Evolutionary conservation across 2,797 vertebrate genomes (phyloP), one percentile per base, ranked within the genome.

Genomic region (Zalophus californianus): DNA sequence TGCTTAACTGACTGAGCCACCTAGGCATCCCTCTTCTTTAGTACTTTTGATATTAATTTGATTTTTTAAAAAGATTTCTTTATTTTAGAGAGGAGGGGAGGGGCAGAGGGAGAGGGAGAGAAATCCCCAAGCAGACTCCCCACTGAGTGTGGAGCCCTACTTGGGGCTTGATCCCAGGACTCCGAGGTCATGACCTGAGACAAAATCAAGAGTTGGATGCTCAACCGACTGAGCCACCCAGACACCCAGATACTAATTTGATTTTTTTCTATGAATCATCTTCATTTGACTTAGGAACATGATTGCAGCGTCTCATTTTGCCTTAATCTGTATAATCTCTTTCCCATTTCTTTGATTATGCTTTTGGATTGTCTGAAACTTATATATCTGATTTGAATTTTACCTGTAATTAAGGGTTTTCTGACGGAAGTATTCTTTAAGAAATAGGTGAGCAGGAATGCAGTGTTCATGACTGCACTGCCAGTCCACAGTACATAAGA

Each of bases 331-430:
- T 89, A 80, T 35, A 64, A 25, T 54, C 21, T 29, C 25, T 94
- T 85, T 72, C 15, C 35, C 18, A 5, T 72, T 84, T 92, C 32
- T 72, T 92, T 62, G 35, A 13, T 54, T 84, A 62, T 54, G 23
- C 85, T 79, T 96, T 79, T 85, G 85, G 10, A 72, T 54, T 48
- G 35, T 35, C 54, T 70, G 27, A 10, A 79, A 86, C 75, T 79
- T 64, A 21, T 68, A 35, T 70, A 52, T 70, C 75, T 72, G 66
- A 70, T 38, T 70, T 70, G 20, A 70, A 38, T 38, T 70, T 70
- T 70, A 70, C 66, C 9, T 2, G 4, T 70, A 70, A 70, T 70
- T 70, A 35, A 70, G 66, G n/a, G n/a, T 35, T 20, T 35, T 70
- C n/a, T 38, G 66, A 70, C 2, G 8, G 10, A 12, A 18, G 73